Evolutionary conservation across 2,888 invertebrate genomes (phyloP), one percentile per base, ranked within the genome.

Genomic region (Stratiomys singularior): DNA sequence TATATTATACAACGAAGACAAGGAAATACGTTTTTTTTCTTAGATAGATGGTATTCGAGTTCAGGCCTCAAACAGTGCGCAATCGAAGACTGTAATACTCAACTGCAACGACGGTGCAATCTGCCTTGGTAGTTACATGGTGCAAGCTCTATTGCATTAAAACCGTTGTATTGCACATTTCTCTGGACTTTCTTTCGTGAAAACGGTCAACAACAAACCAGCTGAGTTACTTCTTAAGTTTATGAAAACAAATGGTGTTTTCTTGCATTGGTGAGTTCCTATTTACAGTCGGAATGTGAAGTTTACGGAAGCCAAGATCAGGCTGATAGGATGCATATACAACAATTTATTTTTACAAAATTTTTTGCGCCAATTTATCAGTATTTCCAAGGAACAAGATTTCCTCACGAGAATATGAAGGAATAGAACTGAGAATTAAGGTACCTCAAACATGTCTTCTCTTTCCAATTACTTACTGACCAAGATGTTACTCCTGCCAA

Each of bases 161-260:
- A 52, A n/a, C 18, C n/a, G 58, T 72, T 72, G 56, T 28, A 56
- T 72, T 72, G 56, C 72, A 72, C 69, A 72, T 72, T 72, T 72
- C 72, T 72, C 56, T 72, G 28, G 28, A 72, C 72, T 72, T 72
- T 72, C 72, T 72, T 72, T 58, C 46, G 23, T 47, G 69, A 46
- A 69, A 69, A 46, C 44, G n/a, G 23, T 18, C 46, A 69, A 37
- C 37, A 5, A 25, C 11, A 47, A 1, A 25, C 69, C 13, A 47
- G 15, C 21, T 27, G 27, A 56, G 18, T 13, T 52, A 52, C 52
- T 52, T 13, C 18, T 13, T 52, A 15, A 4, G 52, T 15, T 52
- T 13, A 52, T 18, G 52, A 52, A 4, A 18, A 52, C 15, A 13
- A 9, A 9, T 18, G 52, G 18, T n/a, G n/a, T 13, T 44, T 7